Conservation (phyloP, 2,113 vertebrate genomes). For the Hippocampus comes region DNA sequence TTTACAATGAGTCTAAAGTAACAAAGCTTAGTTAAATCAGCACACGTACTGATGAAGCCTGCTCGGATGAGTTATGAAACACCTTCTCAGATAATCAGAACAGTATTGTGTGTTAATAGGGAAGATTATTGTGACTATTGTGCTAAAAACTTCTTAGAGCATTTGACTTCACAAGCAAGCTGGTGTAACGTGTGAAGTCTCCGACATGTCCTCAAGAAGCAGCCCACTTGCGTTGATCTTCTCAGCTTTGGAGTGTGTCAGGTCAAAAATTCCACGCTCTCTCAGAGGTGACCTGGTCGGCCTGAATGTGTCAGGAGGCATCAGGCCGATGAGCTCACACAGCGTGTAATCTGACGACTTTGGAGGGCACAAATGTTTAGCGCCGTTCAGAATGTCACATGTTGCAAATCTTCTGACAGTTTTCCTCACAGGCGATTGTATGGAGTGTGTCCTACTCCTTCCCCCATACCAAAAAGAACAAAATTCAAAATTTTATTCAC, state of each 20-base stretch:
- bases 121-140: neutral
- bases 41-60: no score
- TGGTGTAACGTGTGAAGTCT: neutral
- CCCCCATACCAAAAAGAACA: neutral
- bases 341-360: constrained; percentile 10
- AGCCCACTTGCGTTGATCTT: neutral
- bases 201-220: neutral
- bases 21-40: no score
- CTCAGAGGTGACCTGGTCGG: constrained; percentile 4
- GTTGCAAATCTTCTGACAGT: constrained; percentile 6
- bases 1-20: no score
- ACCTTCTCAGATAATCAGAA: neutral
- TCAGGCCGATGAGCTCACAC: constrained; percentile 4
- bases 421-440: neutral
- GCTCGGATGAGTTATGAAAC: no score
- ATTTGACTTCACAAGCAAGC: neutral
- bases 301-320: constrained; percentile 8
- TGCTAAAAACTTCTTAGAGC: neutral
- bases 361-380: constrained; percentile 12
- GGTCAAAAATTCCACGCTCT: constrained; percentile 5
- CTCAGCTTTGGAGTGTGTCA: neutral
- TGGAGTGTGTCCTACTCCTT: neutral
- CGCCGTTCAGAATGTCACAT: constrained; percentile 9
- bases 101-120: neutral
- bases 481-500: neutral